Conservation (phyloP, 2,888 invertebrate species). For the Rhagonycha lutea region DNA sequence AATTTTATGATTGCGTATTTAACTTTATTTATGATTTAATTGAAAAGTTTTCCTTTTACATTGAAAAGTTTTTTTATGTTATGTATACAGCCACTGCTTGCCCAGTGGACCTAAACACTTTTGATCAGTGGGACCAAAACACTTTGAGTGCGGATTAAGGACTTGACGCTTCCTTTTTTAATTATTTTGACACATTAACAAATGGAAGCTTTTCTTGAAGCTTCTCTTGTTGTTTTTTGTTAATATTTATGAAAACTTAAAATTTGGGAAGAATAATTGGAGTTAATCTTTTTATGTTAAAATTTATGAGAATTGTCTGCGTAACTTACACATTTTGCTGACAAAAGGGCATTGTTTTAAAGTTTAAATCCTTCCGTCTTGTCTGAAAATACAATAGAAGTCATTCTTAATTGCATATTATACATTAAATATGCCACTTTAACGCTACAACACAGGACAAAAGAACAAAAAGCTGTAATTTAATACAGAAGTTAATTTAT, state of each 20-base stretch:
- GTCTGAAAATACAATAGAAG: constrained; percentile 44
- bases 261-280: constrained; percentile 24
- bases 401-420: constrained; percentile 50
- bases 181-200: neutral
- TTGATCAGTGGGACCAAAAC: neutral
- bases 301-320: constrained; percentile 30
- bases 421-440: constrained; percentile 50
- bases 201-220: neutral
- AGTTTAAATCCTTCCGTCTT: constrained; percentile 47
- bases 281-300: constrained; percentile 29
- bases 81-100: neutral
- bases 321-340: constrained; percentile 31
- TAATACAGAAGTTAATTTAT: constrained; percentile 35
- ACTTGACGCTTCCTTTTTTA: neutral
- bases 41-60: neutral
- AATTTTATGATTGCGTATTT: neutral
- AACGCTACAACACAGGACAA: constrained; percentile 38
- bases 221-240: constrained; percentile 20
- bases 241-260: constrained; percentile 25
- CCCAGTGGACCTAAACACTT: neutral
- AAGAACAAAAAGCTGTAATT: constrained; percentile 37
- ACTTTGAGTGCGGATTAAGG: neutral
- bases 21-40: neutral
- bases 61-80: neutral
- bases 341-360: constrained; percentile 49